Evolutionary conservation across 2,888 invertebrate species (phyloP).

Genomic region (Autographa gamma): DNA sequence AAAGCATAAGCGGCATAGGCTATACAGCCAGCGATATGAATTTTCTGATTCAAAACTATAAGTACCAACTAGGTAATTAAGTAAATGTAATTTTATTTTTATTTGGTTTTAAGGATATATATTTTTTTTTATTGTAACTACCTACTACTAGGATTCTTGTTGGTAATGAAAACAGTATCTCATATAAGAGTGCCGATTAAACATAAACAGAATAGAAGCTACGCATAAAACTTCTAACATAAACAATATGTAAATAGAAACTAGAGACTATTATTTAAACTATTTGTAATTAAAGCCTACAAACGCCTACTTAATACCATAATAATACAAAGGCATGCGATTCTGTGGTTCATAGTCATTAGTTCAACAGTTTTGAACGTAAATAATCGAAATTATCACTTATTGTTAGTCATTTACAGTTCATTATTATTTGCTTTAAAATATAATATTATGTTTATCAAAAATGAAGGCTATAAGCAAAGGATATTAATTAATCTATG

Average conservation of each 20-base stretch:
- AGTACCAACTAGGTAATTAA: too few species aligned
- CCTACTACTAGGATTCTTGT: too few species aligned
- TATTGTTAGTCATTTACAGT: not conserved
- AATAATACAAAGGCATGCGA: not conserved
- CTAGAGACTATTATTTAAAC: slow-evolving; percentile 29
- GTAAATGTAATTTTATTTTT: too few species aligned
- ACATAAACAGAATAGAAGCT: not conserved
- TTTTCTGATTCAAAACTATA: too few species aligned
- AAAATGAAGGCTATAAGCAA: not conserved
- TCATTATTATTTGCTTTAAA: not conserved
- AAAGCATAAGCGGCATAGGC: too few species aligned
- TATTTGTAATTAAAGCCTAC: slow-evolving; percentile 24
- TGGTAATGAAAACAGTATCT: too few species aligned
- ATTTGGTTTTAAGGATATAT: too few species aligned
- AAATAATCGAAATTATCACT: not conserved
- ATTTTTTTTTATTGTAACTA: too few species aligned
- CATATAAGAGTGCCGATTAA: not conserved
- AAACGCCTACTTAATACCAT: not conserved
- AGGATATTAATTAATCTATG: too few species aligned
- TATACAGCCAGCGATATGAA: too few species aligned
- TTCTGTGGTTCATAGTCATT: not conserved
- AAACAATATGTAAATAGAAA: slow-evolving; percentile 22
- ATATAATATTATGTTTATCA: not conserved
- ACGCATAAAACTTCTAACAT: slow-evolving; percentile 7
- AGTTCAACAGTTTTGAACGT: not conserved